These are phyloP conservation scores for Apostichopus californicus DNA, from an alignment of 35 echinoderm and acorn worm genomes.

Conservation along the genomic window DNA sequence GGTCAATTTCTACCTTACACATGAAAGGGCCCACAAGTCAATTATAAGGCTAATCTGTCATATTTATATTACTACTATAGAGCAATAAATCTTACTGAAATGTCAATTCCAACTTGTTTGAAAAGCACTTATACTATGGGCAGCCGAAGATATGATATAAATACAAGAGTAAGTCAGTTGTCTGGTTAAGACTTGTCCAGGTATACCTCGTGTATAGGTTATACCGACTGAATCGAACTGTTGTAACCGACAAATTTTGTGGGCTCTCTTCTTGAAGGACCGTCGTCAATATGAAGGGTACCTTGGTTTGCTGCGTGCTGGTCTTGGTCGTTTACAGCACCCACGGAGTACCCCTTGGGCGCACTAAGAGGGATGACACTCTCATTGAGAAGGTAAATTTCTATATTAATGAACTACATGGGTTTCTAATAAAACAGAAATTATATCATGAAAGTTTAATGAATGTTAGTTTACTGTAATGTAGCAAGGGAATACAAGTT, in stretches of 20 bases:
- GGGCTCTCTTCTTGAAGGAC: neutral
- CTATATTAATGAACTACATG: no score
- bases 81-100: neutral
- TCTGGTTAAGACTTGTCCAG: neutral
- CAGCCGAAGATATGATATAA: neutral
- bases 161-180: neutral
- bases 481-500: no score
- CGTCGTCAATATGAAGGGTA: neutral
- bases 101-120: neutral
- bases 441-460: no score
- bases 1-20: neutral
- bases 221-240: neutral
- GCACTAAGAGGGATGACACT: neutral
- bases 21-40: neutral
- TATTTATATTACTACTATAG: neutral
- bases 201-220: neutral
- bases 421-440: no score
- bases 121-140: neutral
- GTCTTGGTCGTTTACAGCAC: neutral
- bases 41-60: neutral
- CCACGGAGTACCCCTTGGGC: neutral
- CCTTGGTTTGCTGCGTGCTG: neutral
- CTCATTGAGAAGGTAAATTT: neutral
- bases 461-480: no score
- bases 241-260: neutral